phyloP scores from a whole-genome alignment of 2,797 vertebrate species.

The Syngnathus acus region DNA sequence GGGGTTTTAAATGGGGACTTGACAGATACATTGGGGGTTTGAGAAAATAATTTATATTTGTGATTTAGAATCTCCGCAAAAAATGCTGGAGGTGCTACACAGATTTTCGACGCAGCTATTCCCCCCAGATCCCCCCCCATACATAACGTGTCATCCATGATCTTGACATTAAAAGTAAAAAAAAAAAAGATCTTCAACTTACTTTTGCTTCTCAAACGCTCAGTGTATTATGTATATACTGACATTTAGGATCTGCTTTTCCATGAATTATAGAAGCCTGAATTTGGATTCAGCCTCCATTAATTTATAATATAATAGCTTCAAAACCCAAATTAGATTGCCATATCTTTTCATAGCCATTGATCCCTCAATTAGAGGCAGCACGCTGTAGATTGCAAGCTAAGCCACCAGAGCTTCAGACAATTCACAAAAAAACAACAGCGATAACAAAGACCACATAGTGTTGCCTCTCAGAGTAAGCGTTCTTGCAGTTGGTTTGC shows the following conservation, averaged over 20 bases:
- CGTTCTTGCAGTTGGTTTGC: neutral
- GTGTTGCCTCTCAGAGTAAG: neutral
- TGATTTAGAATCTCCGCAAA: no score
- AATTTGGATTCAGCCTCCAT: constrained; percentile 39
- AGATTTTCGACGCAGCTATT: no score
- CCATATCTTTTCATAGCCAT: constrained; percentile 54
- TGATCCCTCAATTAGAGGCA: constrained; percentile 43
- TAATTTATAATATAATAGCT: constrained; percentile 48
- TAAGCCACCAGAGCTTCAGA: constrained; percentile 38
- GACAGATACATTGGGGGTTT: no score
- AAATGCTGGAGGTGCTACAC: no score
- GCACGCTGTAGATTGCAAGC: constrained; percentile 20
- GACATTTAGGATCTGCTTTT: constrained; percentile 29
- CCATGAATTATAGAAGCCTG: constrained; percentile 33
- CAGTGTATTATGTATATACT: constrained; percentile 7
- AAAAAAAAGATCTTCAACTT: no score
- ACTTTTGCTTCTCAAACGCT: no score
- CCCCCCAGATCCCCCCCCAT: no score
- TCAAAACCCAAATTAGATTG: constrained; percentile 51
- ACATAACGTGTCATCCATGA: no score
- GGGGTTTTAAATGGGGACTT: no score
- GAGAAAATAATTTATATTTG: no score
- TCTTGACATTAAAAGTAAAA: no score
- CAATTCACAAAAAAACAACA: no score
- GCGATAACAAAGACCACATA: neutral